Evolutionary conservation across 1,140 invertebrate species (phyloP).

Genomic region (Drosophila repletoides): DNA sequence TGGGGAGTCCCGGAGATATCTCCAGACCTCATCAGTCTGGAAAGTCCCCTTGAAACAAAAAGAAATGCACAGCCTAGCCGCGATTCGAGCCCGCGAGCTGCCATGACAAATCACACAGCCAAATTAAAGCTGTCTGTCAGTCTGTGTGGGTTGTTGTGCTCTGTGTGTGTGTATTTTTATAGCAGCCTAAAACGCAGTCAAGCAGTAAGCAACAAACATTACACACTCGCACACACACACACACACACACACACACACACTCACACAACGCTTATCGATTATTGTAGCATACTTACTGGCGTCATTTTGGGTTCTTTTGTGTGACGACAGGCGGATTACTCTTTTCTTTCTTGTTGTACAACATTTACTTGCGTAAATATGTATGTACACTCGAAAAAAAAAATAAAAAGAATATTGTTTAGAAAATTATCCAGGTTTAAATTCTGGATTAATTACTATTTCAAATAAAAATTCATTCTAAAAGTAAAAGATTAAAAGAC

Average conservation of each 20-base stretch:
- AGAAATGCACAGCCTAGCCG: neutral
- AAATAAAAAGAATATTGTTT: too few species aligned
- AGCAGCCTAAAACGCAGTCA: conserved; percentile 52
- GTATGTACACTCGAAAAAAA: too few species aligned
- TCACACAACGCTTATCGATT: conserved; percentile 55
- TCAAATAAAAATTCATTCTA: too few species aligned
- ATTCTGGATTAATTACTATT: too few species aligned
- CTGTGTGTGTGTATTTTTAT: conserved; percentile 35
- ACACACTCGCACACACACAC: conserved; percentile 14
- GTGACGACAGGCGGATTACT: conserved; percentile 21
- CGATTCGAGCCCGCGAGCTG: conserved; percentile 13
- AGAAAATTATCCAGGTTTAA: too few species aligned
- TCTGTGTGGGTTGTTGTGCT: conserved; percentile 26
- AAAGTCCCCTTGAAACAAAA: neutral
- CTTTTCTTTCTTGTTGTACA: conserved; percentile 17
- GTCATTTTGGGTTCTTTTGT: conserved; percentile 34
- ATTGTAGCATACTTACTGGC: conserved; percentile 76
- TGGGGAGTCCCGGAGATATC: neutral
- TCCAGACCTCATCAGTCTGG: neutral
- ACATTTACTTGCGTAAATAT: too few species aligned
- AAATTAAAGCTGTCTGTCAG: conserved; percentile 11
- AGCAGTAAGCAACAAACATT: conserved; percentile 39
- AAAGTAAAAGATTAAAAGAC: too few species aligned
- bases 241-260: conserved; percentile 5
- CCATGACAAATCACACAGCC: conserved; percentile 55